phyloP scores from a whole-genome alignment of 2,888 invertebrate genomes.

The Erebia ligea region DNA sequence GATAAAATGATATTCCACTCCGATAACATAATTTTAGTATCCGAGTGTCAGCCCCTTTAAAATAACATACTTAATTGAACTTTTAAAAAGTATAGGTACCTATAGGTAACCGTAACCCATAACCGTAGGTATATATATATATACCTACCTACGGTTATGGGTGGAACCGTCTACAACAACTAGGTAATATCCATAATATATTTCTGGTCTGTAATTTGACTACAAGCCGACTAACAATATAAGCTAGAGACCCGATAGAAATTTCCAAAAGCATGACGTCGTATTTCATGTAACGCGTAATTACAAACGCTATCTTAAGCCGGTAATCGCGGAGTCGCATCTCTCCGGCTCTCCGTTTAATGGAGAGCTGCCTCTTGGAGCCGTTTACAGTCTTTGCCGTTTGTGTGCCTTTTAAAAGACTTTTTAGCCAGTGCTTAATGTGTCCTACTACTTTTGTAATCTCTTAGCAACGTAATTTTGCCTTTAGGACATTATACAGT shows the following conservation, averaged over 20 bases:
- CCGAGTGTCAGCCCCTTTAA: too few relatives aligned
- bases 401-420: conserved; percentile 53
- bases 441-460: conserved; percentile 20
- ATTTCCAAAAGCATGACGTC: conserved; percentile 12
- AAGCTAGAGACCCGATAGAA: not conserved
- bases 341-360: conserved; percentile 55
- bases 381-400: conserved; percentile 50
- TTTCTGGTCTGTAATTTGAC: too few relatives aligned
- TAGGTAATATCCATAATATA: too few relatives aligned
- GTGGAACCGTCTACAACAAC: too few relatives aligned
- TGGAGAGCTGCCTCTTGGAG: conserved; percentile 57
- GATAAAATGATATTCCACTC: too few relatives aligned
- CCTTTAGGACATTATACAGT: not conserved
- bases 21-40: too few relatives aligned
- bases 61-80: too few relatives aligned
- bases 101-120: too few relatives aligned
- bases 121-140: too few relatives aligned
- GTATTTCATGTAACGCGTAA: conserved; percentile 42
- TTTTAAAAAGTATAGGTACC: too few relatives aligned
- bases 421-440: conserved; percentile 43
- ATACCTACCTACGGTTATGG: too few relatives aligned
- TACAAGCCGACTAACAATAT: too few relatives aligned
- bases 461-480: not conserved
- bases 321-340: conserved; percentile 54
- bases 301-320: conserved; percentile 55